phyloP scores from a whole-genome alignment of 2,888 invertebrate genomes.

The Ophonus ardosiacus region DNA sequence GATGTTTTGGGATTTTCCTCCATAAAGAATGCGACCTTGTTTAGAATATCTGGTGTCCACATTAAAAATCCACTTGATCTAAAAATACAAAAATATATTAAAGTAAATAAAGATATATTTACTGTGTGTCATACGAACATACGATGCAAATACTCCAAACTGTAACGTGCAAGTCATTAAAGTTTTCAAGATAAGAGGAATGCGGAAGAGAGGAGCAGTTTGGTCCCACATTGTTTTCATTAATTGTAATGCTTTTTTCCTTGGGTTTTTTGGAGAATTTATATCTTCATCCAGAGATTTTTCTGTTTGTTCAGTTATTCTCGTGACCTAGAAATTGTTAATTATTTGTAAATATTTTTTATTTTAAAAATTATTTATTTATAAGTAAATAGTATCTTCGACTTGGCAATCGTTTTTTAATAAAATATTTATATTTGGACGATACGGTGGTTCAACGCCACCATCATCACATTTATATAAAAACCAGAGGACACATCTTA shows the following conservation, averaged over 20 bases:
- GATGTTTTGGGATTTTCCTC: constrained; percentile 67
- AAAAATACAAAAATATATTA: constrained; percentile 11
- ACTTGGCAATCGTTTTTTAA: too few species aligned
- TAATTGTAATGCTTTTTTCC: constrained; percentile 64
- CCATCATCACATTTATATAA: too few species aligned
- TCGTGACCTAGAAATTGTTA: constrained; percentile 40
- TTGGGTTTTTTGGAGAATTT: constrained; percentile 6
- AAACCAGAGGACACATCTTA: too few species aligned
- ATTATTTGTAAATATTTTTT: background rate
- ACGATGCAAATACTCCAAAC: constrained; percentile 74
- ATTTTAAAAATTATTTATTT: too few species aligned
- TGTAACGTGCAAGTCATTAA: constrained; percentile 73
- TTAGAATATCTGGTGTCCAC: constrained; percentile 81
- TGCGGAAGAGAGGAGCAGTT: constrained; percentile 72
- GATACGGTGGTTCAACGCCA: too few species aligned
- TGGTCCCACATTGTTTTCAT: constrained; percentile 73
- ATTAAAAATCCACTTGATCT: constrained; percentile 79
- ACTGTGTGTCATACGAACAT: constrained; percentile 67
- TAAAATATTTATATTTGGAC: too few species aligned
- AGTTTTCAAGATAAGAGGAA: constrained; percentile 71
- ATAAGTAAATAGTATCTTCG: too few species aligned
- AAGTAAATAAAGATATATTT: background rate
- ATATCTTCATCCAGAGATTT: background rate
- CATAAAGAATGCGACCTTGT: constrained; percentile 74
- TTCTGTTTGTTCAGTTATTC: constrained; percentile 53